Evolutionary conservation across 1,140 invertebrate species (phyloP).

Genomic region (Dreissena rostriformis): DNA sequence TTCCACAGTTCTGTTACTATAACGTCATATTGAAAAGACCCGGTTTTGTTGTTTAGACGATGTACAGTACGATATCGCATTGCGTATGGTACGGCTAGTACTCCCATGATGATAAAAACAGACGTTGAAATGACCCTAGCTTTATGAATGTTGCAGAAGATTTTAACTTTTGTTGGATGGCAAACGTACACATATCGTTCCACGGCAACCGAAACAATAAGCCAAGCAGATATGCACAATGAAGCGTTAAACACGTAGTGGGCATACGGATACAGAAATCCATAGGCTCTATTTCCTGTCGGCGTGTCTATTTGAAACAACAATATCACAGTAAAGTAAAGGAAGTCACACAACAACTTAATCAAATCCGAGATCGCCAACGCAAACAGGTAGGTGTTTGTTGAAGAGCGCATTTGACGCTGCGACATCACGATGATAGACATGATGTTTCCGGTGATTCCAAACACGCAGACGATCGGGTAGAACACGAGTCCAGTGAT

Average conservation of each 20-base stretch:
- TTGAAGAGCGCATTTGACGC: conserved; percentile 88
- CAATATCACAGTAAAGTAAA: conserved; percentile 86
- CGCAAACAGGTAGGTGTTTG: conserved; percentile 88
- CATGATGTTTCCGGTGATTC: conserved; percentile 88
- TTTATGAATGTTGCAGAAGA: conserved; percentile 88
- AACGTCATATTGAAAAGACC: conserved; percentile 56
- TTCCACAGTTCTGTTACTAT: conserved; percentile 75
- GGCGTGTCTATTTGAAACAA: conserved; percentile 73
- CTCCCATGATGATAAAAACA: conserved; percentile 74
- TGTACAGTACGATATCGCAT: conserved; percentile 73
- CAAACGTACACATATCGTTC: conserved; percentile 98
- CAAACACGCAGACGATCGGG: conserved; percentile 87
- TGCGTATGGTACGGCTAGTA: conserved; percentile 76
- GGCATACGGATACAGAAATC: conserved; percentile 78
- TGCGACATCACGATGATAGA: conserved; percentile 89
- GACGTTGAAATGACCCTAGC: conserved; percentile 66
- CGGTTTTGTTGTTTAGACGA: conserved; percentile 57
- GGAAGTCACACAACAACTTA: conserved; percentile 87
- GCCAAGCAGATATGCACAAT: conserved; percentile 88
- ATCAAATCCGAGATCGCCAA: conserved; percentile 88
- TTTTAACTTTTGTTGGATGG: conserved; percentile 92
- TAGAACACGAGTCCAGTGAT: conserved; percentile 83
- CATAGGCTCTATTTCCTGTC: conserved; percentile 66
- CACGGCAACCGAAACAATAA: conserved; percentile 96
- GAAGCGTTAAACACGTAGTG: conserved; percentile 79